These are phyloP conservation scores for Halesus radiatus DNA, from an alignment of 1,140 invertebrate species.

Conservation along the genomic window DNA sequence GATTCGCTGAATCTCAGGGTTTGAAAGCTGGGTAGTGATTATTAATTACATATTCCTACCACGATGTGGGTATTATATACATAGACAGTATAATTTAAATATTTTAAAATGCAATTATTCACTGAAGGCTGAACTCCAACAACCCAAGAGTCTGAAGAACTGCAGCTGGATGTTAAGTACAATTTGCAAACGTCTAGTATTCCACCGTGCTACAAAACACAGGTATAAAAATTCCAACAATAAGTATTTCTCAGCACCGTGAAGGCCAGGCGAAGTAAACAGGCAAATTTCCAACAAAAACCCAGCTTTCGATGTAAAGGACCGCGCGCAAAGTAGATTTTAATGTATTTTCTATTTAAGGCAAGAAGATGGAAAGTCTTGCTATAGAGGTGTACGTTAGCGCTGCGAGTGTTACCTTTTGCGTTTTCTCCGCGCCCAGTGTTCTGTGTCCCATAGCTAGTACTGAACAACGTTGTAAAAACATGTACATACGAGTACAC, in stretches of 20 bases:
- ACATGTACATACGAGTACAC: no score
- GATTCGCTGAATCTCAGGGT: no score
- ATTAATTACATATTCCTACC: no score
- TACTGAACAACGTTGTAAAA: no score
- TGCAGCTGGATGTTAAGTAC: background rate
- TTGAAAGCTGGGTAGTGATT: no score
- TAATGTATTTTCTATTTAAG: slow-evolving; percentile 53
- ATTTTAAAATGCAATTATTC: no score
- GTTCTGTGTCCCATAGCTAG: no score
- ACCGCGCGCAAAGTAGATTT: slow-evolving; percentile 46
- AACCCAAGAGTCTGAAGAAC: no score
- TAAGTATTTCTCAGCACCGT: slow-evolving; percentile 5
- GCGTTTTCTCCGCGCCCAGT: slow-evolving; percentile 18
- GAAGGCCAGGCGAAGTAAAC: background rate
- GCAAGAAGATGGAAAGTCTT: slow-evolving; percentile 42
- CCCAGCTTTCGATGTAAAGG: slow-evolving; percentile 1
- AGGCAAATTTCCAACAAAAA: slow-evolving; percentile 27
- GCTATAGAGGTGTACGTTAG: slow-evolving; percentile 51
- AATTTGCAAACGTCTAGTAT: background rate
- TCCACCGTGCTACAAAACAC: background rate
- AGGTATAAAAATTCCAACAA: slow-evolving; percentile 15
- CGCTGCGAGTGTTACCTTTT: slow-evolving; percentile 47
- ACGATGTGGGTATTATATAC: no score
- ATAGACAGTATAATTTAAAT: no score
- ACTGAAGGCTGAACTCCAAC: no score